Conservation (phyloP, 2,113 vertebrate genomes). For the Motacilla tschutschensis region DNA sequence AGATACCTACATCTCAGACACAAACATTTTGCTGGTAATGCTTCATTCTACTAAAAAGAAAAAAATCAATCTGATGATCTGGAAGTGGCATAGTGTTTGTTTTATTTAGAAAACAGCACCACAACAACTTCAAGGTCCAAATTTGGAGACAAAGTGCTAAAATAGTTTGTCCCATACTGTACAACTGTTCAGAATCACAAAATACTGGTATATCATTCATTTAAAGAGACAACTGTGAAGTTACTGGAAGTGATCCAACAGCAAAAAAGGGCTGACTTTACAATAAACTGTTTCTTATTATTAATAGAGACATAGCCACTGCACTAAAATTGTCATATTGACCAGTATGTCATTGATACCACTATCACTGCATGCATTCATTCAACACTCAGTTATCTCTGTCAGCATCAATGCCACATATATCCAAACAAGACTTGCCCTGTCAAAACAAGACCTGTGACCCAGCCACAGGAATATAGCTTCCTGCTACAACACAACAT, state of each 20-base stretch:
- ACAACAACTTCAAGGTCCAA: background rate
- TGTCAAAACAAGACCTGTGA: constrained; percentile 39
- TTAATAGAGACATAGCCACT: background rate
- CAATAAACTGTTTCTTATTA: background rate
- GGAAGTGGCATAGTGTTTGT: background rate
- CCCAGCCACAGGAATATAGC: background rate
- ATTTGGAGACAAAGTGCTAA: background rate
- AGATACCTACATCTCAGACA: background rate
- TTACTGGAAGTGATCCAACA: background rate
- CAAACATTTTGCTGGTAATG: background rate
- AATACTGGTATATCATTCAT: background rate
- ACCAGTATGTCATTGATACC: background rate
- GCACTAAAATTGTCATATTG: background rate
- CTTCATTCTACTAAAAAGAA: background rate
- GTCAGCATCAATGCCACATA: background rate
- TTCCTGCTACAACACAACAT: background rate
- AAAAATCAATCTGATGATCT: background rate
- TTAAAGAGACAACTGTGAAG: background rate
- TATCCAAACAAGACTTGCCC: constrained; percentile 13
- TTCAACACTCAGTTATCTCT: background rate
- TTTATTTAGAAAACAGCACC: background rate
- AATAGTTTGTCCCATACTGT: background rate
- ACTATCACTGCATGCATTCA: background rate
- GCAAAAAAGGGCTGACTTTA: background rate
- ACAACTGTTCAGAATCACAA: background rate